A percentile compares a stretch with the other conserved stretches of the same genome.
Conservation (phyloP, 2,113 vertebrate genomes). For the Zosterops borbonicus region DNA sequence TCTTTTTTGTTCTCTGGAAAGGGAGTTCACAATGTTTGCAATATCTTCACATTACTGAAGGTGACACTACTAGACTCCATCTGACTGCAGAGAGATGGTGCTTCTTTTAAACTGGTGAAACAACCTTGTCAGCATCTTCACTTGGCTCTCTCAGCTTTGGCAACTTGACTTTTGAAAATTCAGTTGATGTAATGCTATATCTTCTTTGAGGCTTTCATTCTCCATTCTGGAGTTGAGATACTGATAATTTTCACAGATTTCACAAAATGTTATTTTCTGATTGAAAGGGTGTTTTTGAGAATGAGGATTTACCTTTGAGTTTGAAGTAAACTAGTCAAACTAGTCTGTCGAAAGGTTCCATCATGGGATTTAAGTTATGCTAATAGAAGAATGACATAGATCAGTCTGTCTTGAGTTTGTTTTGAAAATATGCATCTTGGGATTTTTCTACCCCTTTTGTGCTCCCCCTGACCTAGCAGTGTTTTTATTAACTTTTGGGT, state of each 20-base stretch:
- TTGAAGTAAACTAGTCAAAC: background rate
- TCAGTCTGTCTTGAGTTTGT: background rate
- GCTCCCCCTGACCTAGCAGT: background rate
- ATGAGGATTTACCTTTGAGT: background rate
- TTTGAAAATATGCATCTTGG: background rate
- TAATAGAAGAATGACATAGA: background rate
- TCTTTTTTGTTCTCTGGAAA: background rate
- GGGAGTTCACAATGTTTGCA: background rate
- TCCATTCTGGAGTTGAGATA: background rate
- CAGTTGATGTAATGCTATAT: background rate
- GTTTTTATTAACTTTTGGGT: background rate
- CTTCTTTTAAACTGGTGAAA: constrained; percentile 2
- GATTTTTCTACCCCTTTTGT: background rate
- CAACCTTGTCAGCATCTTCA: background rate
- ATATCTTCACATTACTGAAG: background rate
- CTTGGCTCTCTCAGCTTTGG: background rate
- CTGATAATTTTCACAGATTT: background rate
- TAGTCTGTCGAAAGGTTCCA: background rate
- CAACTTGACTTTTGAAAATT: background rate
- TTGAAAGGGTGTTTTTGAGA: background rate
- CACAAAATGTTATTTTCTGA: background rate
- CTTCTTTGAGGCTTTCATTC: background rate
- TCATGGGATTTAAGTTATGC: background rate
- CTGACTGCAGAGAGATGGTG: background rate
- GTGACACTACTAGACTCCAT: background rate